Base-by-base conservation (phyloP, 2,113 vertebrate species). In the Solenodon paradoxus region DNA sequence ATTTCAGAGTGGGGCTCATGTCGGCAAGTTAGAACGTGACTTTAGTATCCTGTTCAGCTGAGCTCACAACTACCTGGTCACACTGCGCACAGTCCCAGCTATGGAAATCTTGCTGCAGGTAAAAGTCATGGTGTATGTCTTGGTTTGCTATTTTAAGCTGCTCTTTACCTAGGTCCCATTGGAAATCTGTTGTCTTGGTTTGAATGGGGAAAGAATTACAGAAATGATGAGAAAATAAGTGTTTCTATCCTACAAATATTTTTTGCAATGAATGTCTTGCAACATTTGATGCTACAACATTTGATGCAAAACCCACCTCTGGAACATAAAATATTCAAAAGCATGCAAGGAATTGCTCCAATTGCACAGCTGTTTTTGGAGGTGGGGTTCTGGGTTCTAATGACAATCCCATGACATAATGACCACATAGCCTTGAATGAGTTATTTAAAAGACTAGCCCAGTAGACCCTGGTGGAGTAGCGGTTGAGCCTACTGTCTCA, bases 191-290 rank as follows among this genome's bases (percentile, higher is more conserved):
- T 51, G 10, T 68, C 71, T 94, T 86, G 80, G 42, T 74, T 84
- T 63, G 38, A 7, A 8, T 7, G 66, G 35, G 38, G 40, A 78
- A 92, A 88, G 71, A 88, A 87, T 63, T 47, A 68, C 42, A 30
- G 57, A 77, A 85, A 80, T 77, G 13, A 90, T 79, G 81, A 88
- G 59, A 83, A 94, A 96, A 77, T 53, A 71, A 90, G 17, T 22
- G 22, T 82, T 94, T 88, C 11, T 47, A 38, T 7, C 42, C 20
- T 63, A 20, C 1, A 16, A 13, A 9, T 66, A 66, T 86, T 91
- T 90, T 92, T 81, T n/a, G n/a, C n/a, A n/a, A n/a, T n/a, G n/a
- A n/a, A 72, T 68, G n/a, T 94, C 40, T 32, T 57, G 35, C 42
- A 42, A 66, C 8, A 22, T 72, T 90, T 15, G 19, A 66, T 15